Base-by-base conservation (phyloP, 2,113 vertebrate species). In the Chlorodrepanis virens region DNA sequence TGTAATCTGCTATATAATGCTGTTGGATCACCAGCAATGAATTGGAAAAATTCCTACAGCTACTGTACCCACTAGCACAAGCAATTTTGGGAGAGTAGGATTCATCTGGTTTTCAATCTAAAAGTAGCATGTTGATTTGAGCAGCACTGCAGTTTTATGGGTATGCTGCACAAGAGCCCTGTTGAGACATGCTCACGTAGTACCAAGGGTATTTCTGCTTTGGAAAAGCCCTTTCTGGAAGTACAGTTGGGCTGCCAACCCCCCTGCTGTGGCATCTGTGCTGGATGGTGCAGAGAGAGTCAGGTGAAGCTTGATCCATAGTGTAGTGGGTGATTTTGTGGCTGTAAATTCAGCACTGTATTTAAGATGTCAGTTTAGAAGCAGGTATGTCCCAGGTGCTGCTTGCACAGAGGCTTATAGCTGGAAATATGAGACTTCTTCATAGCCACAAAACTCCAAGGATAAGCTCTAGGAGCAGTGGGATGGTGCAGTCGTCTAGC, bases 191-290 rank as follows among this genome's bases (percentile, higher is more conserved):
- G n/a, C 35, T 84, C 28, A 9, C 1, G 2, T 18, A 82, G 92
- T 82, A 70, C 45, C 45, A 69, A 70, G 76, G 45, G 39, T 29
- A 11, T 64, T 83, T 75, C 82, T 89, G 65, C 40, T 69, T 81
- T 33, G 69, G 86, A 53, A 83, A 69, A 71, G 40, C 53, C 50
- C 56, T 61, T 70, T 74, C 49, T 50, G 52, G 95, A 97, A 29
- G 98, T 97, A 98, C 94, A 95, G 52, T 53, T 60, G 40, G 93
- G 90, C 56, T 80, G 54, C 91, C 87, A 89, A 56, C 6, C 45
- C 81, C 79, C 19, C 31, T 49, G 31, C 12, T 57, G 50, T 70
- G 40, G 49, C 57, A 49, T 28, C 64, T 54, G 0, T 59, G 27
- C 15, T 2, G 7, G 44, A 21, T 53, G 39, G 45, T 49, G 65